A percentile compares a stretch with the other conserved stretches of the same genome.
Evolutionary conservation across 2,797 vertebrate genomes (phyloP).

Genomic region (Clarias fuscus): DNA sequence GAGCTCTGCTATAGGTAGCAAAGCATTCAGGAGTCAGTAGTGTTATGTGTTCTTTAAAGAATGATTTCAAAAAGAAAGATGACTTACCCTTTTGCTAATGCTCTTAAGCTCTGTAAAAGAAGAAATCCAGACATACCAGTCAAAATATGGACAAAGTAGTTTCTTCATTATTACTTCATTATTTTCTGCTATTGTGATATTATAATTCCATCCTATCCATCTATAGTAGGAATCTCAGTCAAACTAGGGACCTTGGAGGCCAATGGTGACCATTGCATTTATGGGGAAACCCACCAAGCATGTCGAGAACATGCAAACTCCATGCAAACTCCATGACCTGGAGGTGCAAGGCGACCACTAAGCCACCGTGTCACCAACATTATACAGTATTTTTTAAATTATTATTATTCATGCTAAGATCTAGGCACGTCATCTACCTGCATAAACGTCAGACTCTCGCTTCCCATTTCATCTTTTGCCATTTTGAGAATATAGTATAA

Average conservation of each 20-base stretch:
- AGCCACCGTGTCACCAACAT: no score
- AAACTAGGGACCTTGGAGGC: no score
- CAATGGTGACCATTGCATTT: no score
- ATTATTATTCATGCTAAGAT: background rate
- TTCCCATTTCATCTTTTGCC: background rate
- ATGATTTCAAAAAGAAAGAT: background rate
- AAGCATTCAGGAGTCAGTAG: background rate
- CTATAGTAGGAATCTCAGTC: no score
- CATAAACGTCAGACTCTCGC: background rate
- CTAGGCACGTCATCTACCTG: background rate
- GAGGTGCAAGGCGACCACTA: no score
- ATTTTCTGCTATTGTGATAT: background rate
- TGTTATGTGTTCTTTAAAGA: background rate
- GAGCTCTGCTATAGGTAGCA: conserved; percentile 16
- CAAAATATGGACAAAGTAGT: background rate
- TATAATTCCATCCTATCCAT: background rate
- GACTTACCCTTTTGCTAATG: background rate
- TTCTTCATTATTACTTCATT: background rate
- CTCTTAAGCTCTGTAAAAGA: background rate
- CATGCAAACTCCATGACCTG: no score
- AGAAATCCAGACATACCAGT: conserved; percentile 1
- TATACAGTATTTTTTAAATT: no score
- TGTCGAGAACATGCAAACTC: no score
- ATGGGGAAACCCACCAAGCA: no score
- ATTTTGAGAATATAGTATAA: background rate